Conservation (phyloP, 2,888 invertebrate genomes). For the Neoitamus cyanurus region DNA sequence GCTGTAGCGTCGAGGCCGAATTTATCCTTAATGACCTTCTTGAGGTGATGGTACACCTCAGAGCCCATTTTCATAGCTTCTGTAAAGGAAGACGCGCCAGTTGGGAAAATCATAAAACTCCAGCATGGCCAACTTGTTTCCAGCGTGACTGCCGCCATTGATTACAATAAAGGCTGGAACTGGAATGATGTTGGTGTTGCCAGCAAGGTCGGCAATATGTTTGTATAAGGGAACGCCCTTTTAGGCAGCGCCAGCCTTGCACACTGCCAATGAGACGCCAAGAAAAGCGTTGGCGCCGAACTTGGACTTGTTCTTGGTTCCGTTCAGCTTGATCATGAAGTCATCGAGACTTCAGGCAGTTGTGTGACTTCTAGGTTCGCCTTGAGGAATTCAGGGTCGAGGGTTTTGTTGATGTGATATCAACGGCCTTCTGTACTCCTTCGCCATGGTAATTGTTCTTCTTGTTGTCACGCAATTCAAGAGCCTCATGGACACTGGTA, state of each 20-base stretch:
- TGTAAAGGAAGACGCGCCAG: slow-evolving; percentile 90
- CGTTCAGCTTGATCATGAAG: no score
- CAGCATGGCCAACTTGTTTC: slow-evolving; percentile 97
- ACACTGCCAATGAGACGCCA: slow-evolving; percentile 95
- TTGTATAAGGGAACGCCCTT: slow-evolving; percentile 89
- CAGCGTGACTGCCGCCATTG: slow-evolving; percentile 98
- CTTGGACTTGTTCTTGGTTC: slow-evolving; percentile 95
- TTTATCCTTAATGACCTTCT: slow-evolving; percentile 98
- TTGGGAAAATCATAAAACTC: slow-evolving; percentile 97
- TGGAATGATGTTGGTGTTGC: slow-evolving; percentile 90
- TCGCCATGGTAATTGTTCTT: slow-evolving; percentile 94
- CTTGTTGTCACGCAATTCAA: slow-evolving; percentile 94
- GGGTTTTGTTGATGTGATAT: slow-evolving; percentile 86
- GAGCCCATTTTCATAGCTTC: slow-evolving; percentile 99
- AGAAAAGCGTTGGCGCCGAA: slow-evolving; percentile 98
- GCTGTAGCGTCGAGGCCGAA: no score
- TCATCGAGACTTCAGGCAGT: slow-evolving; percentile 74
- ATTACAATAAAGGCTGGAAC: slow-evolving; percentile 99
- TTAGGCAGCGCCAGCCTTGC: slow-evolving; percentile 97
- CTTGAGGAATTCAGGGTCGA: slow-evolving; percentile 84
- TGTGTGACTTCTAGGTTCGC: no score
- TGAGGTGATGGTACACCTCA: slow-evolving; percentile 95
- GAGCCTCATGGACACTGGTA: slow-evolving; percentile 96
- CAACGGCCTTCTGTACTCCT: slow-evolving; percentile 92
- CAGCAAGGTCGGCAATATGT: slow-evolving; percentile 96